Base-by-base conservation (phyloP, 2,797 vertebrate species). In the Sparus aurata region DNA sequence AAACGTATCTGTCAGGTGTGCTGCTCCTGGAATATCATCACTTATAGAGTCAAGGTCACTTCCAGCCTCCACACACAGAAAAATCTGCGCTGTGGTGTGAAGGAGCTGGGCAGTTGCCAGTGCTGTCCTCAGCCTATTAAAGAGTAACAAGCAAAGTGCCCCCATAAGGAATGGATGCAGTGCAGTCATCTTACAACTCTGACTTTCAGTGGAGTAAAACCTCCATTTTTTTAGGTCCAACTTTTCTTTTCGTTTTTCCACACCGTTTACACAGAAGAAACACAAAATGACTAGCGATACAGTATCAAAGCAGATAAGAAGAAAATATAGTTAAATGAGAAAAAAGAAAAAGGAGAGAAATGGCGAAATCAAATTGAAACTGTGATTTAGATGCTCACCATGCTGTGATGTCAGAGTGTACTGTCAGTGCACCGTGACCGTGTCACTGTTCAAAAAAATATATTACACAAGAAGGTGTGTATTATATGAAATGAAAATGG, bases 1-100 rank as follows among this genome's bases (percentile, higher is more conserved):
- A 92, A 90, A 84, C 75, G 57, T 71, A 79, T 89, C 87, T 87
- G 90, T 92, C 90, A 92, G 85, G 85, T 85, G 81, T 69, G 74
- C 79, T 16, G 80, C 79, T 85, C 79, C 81, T 78, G 86, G 83
- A 92, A 87, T 73, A 85, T 83, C 88, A 85, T 87, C 83, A 79
- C 82, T 85, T 83, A 69, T 53, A 75, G 60, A 84, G 78, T 83
- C 88, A 93, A 93, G 89, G 92, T 92, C 91, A 84, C 67, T 68
- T 58, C 60, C 71, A 78, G 81, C 73, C 74, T 80, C 55, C 66
- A 18, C 80, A 18, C 80, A 30, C 72, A 77, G 79, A 79, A 72
- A 88, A 82, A 69, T 75, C 75, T 75, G 69, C 27, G 70, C 64
- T 55, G 64, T 53, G 75, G 83, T 46, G 73, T 78, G 73, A 80